Evolutionary conservation across 2,888 invertebrate species (phyloP).

Genomic region (Cancer borealis): DNA sequence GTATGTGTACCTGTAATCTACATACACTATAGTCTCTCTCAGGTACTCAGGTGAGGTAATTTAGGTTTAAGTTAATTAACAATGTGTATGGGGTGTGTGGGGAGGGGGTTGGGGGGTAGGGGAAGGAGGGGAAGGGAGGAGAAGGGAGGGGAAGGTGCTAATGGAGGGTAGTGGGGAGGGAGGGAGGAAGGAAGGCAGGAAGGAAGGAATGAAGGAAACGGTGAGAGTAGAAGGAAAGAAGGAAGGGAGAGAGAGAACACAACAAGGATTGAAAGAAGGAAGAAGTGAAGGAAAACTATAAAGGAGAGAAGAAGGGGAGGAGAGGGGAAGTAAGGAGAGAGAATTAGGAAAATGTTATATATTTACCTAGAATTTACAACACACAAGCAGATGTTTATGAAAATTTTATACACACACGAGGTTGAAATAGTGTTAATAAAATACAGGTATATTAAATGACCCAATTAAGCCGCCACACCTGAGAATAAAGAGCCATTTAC

Average conservation of each 20-base stretch:
- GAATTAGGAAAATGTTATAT: not conserved
- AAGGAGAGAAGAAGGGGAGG: not conserved
- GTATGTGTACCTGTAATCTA: not conserved
- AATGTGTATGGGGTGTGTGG: too few species aligned
- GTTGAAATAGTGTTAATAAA: not conserved
- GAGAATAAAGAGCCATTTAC: not conserved
- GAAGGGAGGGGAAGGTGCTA: too few species aligned
- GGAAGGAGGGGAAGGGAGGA: not conserved
- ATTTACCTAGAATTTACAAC: too few species aligned
- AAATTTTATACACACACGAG: not conserved
- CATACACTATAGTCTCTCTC: not conserved
- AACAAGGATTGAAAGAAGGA: not conserved
- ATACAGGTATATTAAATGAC: not conserved
- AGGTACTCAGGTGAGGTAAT: not conserved
- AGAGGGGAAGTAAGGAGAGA: not conserved
- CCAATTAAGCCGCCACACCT: not conserved
- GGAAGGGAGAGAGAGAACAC: too few species aligned
- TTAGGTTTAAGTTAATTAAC: not conserved
- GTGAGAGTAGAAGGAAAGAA: not conserved
- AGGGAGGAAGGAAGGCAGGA: not conserved
- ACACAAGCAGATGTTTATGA: not conserved
- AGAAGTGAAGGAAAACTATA: not conserved
- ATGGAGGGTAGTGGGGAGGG: too few species aligned
- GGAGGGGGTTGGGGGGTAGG: not conserved
- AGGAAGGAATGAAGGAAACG: not conserved